These are phyloP conservation scores for Gambelia wislizenii DNA, from an alignment of 2,797 vertebrate genomes.

Conservation along the genomic window DNA sequence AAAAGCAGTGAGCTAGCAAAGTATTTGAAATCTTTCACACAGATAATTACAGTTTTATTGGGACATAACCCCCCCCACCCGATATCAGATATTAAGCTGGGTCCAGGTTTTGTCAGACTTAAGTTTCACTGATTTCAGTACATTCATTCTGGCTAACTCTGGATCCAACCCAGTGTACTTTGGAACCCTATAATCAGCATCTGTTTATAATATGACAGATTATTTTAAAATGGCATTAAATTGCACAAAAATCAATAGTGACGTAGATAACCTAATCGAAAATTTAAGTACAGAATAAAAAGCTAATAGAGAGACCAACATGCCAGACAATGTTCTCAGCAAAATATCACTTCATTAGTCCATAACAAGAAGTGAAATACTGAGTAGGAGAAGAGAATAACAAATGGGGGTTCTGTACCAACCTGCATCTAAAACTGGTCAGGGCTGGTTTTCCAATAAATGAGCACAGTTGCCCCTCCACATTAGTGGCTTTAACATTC, in stretches of 20 bases:
- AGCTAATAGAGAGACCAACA: neutral
- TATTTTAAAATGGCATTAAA: neutral
- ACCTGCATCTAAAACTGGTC: neutral
- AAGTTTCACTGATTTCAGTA: neutral
- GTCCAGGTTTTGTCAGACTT: neutral
- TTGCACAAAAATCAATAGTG: constrained; percentile 20
- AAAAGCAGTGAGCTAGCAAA: neutral
- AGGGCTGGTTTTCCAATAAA: neutral
- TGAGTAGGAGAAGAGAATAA: neutral
- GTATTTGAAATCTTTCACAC: neutral
- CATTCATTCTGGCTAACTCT: neutral
- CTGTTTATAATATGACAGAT: constrained; percentile 7
- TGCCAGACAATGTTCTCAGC: neutral
- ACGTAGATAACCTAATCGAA: neutral
- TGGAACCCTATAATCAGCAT: constrained; percentile 7
- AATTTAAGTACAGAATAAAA: neutral
- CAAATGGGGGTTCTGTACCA: neutral
- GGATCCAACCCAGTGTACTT: constrained; percentile 1
- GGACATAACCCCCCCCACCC: neutral
- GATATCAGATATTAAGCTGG: neutral
- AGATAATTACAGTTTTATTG: neutral
- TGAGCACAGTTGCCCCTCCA: too few relatives aligned
- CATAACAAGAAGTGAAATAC: neutral
- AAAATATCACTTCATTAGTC: neutral
- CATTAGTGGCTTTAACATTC: too few relatives aligned